These are phyloP conservation scores for Apodemia zela DNA, from an alignment of 2,888 invertebrate species.

Conservation along the genomic window DNA sequence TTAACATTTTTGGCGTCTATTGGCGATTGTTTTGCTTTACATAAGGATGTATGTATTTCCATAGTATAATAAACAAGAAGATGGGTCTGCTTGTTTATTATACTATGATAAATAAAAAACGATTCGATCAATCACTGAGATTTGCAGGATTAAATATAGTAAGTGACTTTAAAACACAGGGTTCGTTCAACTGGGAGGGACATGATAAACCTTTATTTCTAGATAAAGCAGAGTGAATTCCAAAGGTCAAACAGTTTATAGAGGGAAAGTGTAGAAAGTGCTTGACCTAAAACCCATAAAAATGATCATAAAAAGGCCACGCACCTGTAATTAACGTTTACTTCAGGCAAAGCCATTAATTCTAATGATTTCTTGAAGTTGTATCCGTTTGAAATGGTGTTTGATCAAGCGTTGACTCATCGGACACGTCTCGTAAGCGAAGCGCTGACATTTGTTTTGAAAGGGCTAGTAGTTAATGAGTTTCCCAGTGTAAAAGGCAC, in stretches of 20 bases:
- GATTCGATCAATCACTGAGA: no score
- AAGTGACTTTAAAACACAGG: not conserved
- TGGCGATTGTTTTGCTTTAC: no score
- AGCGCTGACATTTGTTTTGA: conserved; percentile 19
- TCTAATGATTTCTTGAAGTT: conserved; percentile 25
- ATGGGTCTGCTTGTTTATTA: no score
- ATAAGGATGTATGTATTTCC: no score
- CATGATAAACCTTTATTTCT: not conserved
- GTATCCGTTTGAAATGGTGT: conserved; percentile 13
- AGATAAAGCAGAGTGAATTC: not conserved
- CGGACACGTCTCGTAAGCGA: conserved; percentile 12
- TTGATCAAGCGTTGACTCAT: conserved; percentile 28
- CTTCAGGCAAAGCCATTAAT: conserved; percentile 20
- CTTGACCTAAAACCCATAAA: not conserved
- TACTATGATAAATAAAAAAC: no score
- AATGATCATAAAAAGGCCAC: not conserved
- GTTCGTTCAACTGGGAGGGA: not conserved
- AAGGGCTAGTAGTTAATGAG: conserved; percentile 13
- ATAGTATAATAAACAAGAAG: no score
- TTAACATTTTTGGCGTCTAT: no score
- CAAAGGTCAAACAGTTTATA: not conserved
- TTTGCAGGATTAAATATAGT: no score
- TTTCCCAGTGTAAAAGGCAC: not conserved
- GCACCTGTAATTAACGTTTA: not conserved
- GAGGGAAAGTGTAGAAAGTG: not conserved